Conservation (phyloP, 2,888 invertebrate genomes). For the Melinaea menophilus region DNA sequence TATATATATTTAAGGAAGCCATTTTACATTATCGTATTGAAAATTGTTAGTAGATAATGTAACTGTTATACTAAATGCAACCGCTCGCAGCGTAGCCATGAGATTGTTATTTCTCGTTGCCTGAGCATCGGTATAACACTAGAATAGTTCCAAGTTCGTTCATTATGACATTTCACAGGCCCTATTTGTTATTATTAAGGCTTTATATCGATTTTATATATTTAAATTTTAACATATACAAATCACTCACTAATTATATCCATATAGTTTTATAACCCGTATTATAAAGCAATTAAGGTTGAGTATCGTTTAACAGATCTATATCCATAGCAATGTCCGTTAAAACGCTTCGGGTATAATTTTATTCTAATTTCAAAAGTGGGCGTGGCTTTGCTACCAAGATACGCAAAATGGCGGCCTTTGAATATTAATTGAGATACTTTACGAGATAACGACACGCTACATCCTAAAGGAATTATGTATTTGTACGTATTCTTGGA, state of each 20-base stretch:
- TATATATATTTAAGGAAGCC: too few species aligned
- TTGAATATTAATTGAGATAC: conserved; percentile 58
- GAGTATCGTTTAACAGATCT: conserved; percentile 13
- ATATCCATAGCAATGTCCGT: conserved; percentile 27
- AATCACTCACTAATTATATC: too few species aligned
- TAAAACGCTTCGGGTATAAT: conserved; percentile 32
- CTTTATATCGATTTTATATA: background rate
- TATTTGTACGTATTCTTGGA: conserved; percentile 5
- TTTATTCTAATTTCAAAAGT: conserved; percentile 42
- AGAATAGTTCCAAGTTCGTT: conserved; percentile 13
- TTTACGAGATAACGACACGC: conserved; percentile 53
- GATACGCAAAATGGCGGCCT: conserved; percentile 58
- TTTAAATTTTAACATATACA: too few species aligned
- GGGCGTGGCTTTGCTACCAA: conserved; percentile 58
- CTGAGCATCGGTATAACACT: conserved; percentile 15
- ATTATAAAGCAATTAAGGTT: conserved; percentile 16
- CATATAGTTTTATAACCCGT: too few species aligned
- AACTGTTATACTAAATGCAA: conserved; percentile 15
- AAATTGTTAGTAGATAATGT: too few species aligned
- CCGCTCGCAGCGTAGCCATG: conserved; percentile 13
- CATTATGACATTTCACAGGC: too few species aligned
- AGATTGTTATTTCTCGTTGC: conserved; percentile 12
- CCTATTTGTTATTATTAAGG: background rate
- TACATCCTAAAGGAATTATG: conserved; percentile 30
- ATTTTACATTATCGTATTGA: too few species aligned